phyloP scores from a whole-genome alignment of 2,888 invertebrate genomes.

The Notodromas monacha region DNA sequence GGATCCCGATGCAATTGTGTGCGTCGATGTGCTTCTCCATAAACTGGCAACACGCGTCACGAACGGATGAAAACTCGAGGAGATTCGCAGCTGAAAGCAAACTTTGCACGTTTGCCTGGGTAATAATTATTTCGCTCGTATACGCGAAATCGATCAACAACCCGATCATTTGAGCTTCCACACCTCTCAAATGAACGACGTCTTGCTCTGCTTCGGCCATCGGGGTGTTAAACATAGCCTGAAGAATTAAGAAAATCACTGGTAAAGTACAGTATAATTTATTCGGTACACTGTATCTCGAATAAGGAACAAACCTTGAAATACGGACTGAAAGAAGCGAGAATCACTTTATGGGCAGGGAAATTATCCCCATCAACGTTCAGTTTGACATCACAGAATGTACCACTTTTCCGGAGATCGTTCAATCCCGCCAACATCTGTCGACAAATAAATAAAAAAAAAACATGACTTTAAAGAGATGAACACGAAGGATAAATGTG shows the following conservation, averaged over 20 bases:
- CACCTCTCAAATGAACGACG: slow-evolving; percentile 16
- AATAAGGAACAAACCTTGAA: slow-evolving; percentile 14
- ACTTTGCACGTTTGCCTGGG: slow-evolving; percentile 17
- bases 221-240: slow-evolving; percentile 18
- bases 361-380: slow-evolving; percentile 12
- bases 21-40: slow-evolving; percentile 18
- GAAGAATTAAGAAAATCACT: slow-evolving; percentile 8
- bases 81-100: slow-evolving; percentile 18
- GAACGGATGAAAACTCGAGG: slow-evolving; percentile 16
- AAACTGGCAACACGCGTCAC: slow-evolving; percentile 18
- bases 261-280: background rate
- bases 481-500: background rate
- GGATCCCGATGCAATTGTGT: slow-evolving; percentile 20
- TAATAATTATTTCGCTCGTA: slow-evolving; percentile 16
- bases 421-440: slow-evolving; percentile 16
- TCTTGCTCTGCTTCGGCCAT: slow-evolving; percentile 18
- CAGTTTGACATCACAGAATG: slow-evolving; percentile 14
- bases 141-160: slow-evolving; percentile 18
- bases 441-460: slow-evolving; percentile 8
- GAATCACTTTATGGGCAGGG: slow-evolving; percentile 14
- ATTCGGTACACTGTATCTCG: background rate
- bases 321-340: slow-evolving; percentile 18
- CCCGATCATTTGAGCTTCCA: slow-evolving; percentile 16
- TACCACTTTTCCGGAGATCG: slow-evolving; percentile 12
- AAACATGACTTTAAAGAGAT: background rate